These are phyloP conservation scores for Chloroclysta siterata DNA, from an alignment of 2,888 invertebrate species.

Conservation along the genomic window DNA sequence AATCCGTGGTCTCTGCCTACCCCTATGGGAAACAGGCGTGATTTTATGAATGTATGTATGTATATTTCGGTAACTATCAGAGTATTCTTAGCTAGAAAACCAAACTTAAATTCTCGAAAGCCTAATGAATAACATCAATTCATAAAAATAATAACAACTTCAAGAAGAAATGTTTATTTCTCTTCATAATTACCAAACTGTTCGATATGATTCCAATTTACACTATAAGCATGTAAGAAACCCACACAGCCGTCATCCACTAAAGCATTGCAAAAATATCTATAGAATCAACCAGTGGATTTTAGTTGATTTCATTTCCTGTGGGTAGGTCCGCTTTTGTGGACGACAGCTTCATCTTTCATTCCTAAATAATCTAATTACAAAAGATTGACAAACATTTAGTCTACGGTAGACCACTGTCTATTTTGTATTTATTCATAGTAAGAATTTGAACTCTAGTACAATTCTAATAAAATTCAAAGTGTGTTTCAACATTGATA, in stretches of 20 bases:
- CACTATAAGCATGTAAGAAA: constrained; percentile 62
- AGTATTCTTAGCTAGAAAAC: background rate
- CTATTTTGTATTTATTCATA: constrained; percentile 13
- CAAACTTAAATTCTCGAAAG: too few species aligned
- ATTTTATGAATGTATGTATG: too few species aligned
- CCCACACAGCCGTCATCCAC: constrained; percentile 46
- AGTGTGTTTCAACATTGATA: constrained; percentile 20
- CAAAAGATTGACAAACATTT: constrained; percentile 37
- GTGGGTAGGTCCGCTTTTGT: constrained; percentile 4
- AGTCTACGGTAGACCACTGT: constrained; percentile 26
- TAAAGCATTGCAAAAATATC: background rate
- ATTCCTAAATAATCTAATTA: constrained; percentile 28
- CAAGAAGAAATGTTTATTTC: constrained; percentile 79
- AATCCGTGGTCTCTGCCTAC: too few species aligned
- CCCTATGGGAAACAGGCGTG: too few species aligned
- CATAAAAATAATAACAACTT: background rate
- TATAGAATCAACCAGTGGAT: background rate
- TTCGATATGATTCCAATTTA: constrained; percentile 79
- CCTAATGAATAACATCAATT: too few species aligned
- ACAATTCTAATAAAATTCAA: constrained; percentile 27
- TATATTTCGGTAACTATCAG: too few species aligned
- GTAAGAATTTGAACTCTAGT: constrained; percentile 26
- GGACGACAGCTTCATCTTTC: constrained; percentile 14
- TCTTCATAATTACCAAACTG: constrained; percentile 76
- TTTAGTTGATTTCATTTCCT: background rate